Evolutionary conservation across 2,113 vertebrate genomes (phyloP), one percentile per base, ranked within the genome.

Genomic region (Grus americana): DNA sequence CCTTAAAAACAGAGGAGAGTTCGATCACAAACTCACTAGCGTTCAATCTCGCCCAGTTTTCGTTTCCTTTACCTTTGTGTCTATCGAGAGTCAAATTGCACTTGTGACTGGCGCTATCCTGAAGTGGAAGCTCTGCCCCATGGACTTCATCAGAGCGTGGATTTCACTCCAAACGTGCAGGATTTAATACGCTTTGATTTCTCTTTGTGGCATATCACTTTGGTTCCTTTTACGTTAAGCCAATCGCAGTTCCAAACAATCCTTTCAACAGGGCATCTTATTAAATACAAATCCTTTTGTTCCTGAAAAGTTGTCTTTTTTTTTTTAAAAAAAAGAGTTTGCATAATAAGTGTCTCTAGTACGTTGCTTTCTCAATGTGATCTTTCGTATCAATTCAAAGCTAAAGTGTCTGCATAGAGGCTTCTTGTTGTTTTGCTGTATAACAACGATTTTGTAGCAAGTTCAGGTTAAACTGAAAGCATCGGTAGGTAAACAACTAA

Each of bases 391-490:
- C 86, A 70, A 93, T 95, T 97, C 96, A 96, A 97, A 98, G 93
- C 94, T 98, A 97, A 98, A 97, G 97, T 95, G 97, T 98, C 98
- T 98, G 98, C 97, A 98, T 98, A 98, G 98, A 98, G 95, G 96
- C 95, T 97, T 97, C 94, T 57, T 81, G 92, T 93, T 93, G 93
- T 93, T 96, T 97, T 93, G 94, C 97, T 92, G 96, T 88, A 52
- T 92, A 97, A 95, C 86, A 95, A 95, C 30, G 92, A 96, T 90
- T 96, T 93, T 42, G 26, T 90, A 97, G 96, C 93, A 83, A 93
- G 98, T 97, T 97, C 97, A 95, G 97, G 94, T 97, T 93, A 95
- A 97, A 85, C 94, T 93, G 93, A 96, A 97, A 96, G 91, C 88
- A 90, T 96, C 34, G 32, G 94, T 94, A 96, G 86, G 94, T 97